Evolutionary conservation across 1,140 invertebrate species (phyloP).

Genomic region (Leptopilina clavipes): DNA sequence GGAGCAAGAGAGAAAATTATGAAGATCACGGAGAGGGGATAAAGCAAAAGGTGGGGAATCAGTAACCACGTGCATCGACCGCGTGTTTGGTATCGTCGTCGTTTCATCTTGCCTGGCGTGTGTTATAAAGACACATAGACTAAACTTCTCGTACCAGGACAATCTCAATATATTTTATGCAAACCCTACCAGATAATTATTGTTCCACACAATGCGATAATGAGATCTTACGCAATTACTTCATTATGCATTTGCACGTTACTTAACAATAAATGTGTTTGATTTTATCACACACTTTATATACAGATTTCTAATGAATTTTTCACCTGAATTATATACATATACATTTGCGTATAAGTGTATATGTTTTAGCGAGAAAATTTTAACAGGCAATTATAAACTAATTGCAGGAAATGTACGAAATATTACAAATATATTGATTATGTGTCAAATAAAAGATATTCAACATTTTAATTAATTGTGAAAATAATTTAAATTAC

Average conservation of each 20-base stretch:
- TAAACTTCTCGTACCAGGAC: not conserved
- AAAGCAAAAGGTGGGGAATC: constrained; percentile 46
- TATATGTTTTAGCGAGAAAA: too few species aligned
- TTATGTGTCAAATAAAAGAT: too few species aligned
- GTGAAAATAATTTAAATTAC: too few species aligned
- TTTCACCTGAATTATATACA: not conserved
- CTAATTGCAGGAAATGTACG: too few species aligned
- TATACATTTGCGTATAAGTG: too few species aligned
- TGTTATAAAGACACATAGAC: not conserved
- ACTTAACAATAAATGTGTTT: not conserved
- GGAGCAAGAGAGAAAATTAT: constrained; percentile 42
- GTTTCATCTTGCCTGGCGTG: constrained; percentile 27
- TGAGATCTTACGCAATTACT: constrained; percentile 7
- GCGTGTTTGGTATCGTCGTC: constrained; percentile 58
- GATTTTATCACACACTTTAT: not conserved
- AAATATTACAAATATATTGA: too few species aligned
- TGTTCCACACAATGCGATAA: not conserved
- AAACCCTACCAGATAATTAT: not conserved
- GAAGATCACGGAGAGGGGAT: constrained; percentile 42
- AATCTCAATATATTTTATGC: not conserved
- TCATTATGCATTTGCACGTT: not conserved
- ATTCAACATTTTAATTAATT: too few species aligned
- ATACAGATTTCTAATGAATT: not conserved
- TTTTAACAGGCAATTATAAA: too few species aligned
- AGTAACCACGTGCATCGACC: constrained; percentile 66